phyloP scores from a whole-genome alignment of 1,140 invertebrate species.

The Radopholus similis region DNA sequence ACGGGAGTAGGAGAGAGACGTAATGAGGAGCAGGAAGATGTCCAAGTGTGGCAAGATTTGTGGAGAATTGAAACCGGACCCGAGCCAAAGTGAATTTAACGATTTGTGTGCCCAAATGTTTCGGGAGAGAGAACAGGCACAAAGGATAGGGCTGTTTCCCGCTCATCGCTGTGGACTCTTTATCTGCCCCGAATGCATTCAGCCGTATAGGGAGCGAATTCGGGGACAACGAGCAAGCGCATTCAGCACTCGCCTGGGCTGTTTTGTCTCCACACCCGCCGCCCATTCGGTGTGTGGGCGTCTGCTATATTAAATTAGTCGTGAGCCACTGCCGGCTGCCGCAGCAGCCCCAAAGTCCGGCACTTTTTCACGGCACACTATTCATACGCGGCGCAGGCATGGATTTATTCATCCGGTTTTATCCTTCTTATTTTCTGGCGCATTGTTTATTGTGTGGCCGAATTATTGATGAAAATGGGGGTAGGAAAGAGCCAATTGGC shows the following conservation, averaged over 20 bases:
- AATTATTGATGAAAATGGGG: too few species aligned
- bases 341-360: too few species aligned
- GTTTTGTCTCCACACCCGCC: background rate
- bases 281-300: background rate
- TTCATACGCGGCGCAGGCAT: background rate
- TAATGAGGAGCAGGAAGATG: background rate
- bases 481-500: too few species aligned
- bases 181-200: background rate
- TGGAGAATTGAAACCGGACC: background rate
- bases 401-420: background rate
- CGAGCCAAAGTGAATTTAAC: background rate
- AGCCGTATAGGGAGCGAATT: background rate
- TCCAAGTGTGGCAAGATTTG: background rate
- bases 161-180: background rate
- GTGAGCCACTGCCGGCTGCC: background rate
- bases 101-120: background rate
- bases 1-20: background rate
- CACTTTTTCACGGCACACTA: background rate
- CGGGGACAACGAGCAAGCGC: background rate
- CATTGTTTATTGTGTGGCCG: too few species aligned
- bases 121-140: background rate
- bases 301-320: slow-evolving; percentile 2
- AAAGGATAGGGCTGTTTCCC: background rate
- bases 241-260: too few species aligned
- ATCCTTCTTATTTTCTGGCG: background rate